These are phyloP conservation scores for Oryzias celebensis DNA, from an alignment of 2,113 vertebrate species.

Conservation along the genomic window DNA sequence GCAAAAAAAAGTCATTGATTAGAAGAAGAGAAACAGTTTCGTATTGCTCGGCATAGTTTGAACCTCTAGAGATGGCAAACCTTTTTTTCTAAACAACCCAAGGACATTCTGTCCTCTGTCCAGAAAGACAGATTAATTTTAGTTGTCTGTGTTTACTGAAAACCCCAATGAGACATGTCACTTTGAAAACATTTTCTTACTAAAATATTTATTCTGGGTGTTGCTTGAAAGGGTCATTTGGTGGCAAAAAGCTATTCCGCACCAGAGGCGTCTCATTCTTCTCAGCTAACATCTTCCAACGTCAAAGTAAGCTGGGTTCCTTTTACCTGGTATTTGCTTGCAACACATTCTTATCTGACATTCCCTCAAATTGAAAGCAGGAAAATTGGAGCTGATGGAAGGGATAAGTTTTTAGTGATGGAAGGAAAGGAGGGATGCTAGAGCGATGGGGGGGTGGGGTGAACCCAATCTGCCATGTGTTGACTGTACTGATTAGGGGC, in stretches of 20 bases:
- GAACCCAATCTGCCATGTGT: conserved; percentile 74
- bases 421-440: conserved; percentile 41
- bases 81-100: conserved; percentile 39
- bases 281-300: conserved; percentile 26
- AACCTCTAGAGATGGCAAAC: conserved; percentile 41
- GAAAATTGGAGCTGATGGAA: conserved; percentile 61
- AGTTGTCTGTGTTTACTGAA: conserved; percentile 18
- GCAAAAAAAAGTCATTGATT: conserved; percentile 26
- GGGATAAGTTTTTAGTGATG: conserved; percentile 51
- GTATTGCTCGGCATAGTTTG: conserved; percentile 5
- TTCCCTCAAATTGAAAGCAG: conserved; percentile 58
- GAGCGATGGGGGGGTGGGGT: conserved; percentile 46
- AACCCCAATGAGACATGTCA: conserved; percentile 28
- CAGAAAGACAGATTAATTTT: conserved; percentile 10
- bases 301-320: conserved; percentile 48
- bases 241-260: conserved; percentile 27
- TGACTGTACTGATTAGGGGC: conserved; percentile 73
- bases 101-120: conserved; percentile 26
- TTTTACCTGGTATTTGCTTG: conserved; percentile 59
- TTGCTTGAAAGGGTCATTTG: conserved; percentile 34
- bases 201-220: conserved; percentile 43
- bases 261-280: conserved; percentile 45
- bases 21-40: conserved; percentile 27
- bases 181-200: conserved; percentile 37
- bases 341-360: conserved; percentile 51